phyloP scores from a whole-genome alignment of 2,888 invertebrate species.

The Brassicogethes aeneus region DNA sequence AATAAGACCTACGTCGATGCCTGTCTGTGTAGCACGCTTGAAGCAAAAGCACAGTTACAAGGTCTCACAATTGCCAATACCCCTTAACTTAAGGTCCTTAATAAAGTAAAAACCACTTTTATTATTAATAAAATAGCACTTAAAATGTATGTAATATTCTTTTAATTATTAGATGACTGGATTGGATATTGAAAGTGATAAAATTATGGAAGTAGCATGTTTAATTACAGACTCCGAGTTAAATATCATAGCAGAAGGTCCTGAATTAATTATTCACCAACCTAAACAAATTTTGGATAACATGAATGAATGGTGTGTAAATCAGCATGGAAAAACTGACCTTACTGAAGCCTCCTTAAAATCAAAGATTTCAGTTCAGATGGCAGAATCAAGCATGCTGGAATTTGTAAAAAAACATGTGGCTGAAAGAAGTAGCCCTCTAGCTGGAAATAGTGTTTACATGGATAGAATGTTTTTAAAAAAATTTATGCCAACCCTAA shows the following conservation, averaged over 20 bases:
- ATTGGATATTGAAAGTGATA: conserved; percentile 62
- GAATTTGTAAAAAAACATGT: conserved; percentile 57
- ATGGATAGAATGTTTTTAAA: conserved; percentile 76
- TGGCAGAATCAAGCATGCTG: conserved; percentile 66
- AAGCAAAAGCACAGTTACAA: too few species aligned
- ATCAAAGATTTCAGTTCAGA: conserved; percentile 54
- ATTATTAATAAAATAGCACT: too few species aligned
- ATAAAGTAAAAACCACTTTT: too few species aligned
- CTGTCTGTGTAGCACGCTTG: too few species aligned
- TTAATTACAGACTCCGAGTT: conserved; percentile 76
- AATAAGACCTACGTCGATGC: too few species aligned
- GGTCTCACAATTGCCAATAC: too few species aligned
- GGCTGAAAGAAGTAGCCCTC: conserved; percentile 52
- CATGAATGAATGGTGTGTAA: conserved; percentile 81
- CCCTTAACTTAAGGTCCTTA: too few species aligned
- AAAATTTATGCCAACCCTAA: conserved; percentile 73
- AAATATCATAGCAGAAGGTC: conserved; percentile 65
- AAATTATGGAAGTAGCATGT: conserved; percentile 84
- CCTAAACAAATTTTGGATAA: conserved; percentile 56
- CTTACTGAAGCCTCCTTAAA: conserved; percentile 62
- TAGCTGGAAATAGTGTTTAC: conserved; percentile 84
- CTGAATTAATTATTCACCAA: conserved; percentile 71
- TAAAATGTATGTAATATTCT: too few species aligned
- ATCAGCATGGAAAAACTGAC: conserved; percentile 73
- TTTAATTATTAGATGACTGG: conserved; percentile 98